A percentile compares a stretch with the other conserved stretches of the same genome.
phyloP scores from a whole-genome alignment of 2,797 vertebrate species.

The Typhlichthys subterraneus region DNA sequence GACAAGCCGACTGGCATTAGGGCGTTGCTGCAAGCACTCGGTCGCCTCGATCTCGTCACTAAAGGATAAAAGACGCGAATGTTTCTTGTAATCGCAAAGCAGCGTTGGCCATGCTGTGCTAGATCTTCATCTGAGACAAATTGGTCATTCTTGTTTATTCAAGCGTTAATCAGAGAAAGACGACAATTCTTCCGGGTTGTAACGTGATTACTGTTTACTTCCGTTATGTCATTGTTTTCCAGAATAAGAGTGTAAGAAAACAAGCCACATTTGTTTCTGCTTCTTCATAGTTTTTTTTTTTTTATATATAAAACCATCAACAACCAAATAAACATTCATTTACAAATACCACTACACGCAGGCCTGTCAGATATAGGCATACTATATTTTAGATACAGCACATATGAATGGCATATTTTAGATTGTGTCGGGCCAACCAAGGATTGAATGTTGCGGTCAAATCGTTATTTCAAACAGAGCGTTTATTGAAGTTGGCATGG shows the following conservation, averaged over 20 bases:
- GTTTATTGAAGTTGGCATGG: too few relatives aligned
- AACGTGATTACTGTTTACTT: slow-evolving; percentile 79
- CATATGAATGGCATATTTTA: too few relatives aligned
- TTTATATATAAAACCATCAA: too few relatives aligned
- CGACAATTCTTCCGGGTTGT: slow-evolving; percentile 74
- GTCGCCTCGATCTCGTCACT: slow-evolving; percentile 29
- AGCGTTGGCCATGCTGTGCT: slow-evolving; percentile 44
- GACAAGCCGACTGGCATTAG: slow-evolving; percentile 59
- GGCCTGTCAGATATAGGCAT: too few relatives aligned
- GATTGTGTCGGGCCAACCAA: too few relatives aligned
- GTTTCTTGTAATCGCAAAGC: slow-evolving; percentile 2
- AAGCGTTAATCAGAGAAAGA: slow-evolving; percentile 70
- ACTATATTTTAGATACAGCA: too few relatives aligned
- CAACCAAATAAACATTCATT: too few relatives aligned
- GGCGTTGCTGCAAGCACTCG: slow-evolving; percentile 63
- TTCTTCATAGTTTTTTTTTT: background rate
- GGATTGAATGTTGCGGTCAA: too few relatives aligned
- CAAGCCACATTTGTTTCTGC: background rate
- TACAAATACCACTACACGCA: too few relatives aligned
- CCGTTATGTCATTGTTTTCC: slow-evolving; percentile 56
- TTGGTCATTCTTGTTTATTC: slow-evolving; percentile 73
- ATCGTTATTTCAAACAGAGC: too few relatives aligned
- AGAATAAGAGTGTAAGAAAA: slow-evolving; percentile 50
- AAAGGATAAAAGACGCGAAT: slow-evolving; percentile 25
- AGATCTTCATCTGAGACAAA: slow-evolving; percentile 39